Conservation (phyloP, 2,888 invertebrate genomes). For the Epinotia demarniana region DNA sequence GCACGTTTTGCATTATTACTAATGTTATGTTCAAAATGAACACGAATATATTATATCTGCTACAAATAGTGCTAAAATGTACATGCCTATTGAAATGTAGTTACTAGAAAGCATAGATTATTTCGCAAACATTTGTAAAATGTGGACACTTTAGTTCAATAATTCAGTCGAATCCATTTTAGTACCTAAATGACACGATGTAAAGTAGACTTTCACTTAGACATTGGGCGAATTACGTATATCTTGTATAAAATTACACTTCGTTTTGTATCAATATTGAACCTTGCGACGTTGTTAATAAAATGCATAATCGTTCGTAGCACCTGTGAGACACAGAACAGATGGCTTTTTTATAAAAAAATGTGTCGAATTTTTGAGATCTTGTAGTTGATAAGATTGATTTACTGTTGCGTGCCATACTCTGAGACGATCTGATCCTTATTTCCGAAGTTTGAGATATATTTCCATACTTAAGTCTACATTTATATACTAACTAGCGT, state of each 20-base stretch:
- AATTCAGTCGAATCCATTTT: conserved; percentile 47
- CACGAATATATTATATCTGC: not conserved
- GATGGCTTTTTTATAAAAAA: conserved; percentile 34
- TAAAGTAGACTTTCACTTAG: conserved; percentile 41
- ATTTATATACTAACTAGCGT: not conserved
- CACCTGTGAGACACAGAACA: conserved; percentile 28
- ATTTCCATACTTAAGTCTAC: not conserved
- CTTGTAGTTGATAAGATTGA: conserved; percentile 43
- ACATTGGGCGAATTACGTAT: conserved; percentile 29
- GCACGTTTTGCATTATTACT: not conserved
- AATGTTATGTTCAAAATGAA: not conserved
- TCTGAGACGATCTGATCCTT: conserved; percentile 45
- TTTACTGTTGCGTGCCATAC: conserved; percentile 52
- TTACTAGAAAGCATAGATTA: conserved; percentile 34
- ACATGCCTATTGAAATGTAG: conserved; percentile 25
- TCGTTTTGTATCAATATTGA: conserved; percentile 40
- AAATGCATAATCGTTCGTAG: conserved; percentile 46
- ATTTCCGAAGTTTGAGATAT: not conserved
- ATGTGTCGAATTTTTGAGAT: conserved; percentile 37
- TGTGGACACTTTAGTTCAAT: conserved; percentile 37
- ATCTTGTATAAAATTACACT: conserved; percentile 40
- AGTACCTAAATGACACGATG: conserved; percentile 46
- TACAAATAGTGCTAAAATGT: not conserved
- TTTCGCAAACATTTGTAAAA: conserved; percentile 34
- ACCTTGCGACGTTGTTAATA: conserved; percentile 45